phyloP scores from a whole-genome alignment of 2,113 vertebrate genomes.

The Xiphophorus maculatus region DNA sequence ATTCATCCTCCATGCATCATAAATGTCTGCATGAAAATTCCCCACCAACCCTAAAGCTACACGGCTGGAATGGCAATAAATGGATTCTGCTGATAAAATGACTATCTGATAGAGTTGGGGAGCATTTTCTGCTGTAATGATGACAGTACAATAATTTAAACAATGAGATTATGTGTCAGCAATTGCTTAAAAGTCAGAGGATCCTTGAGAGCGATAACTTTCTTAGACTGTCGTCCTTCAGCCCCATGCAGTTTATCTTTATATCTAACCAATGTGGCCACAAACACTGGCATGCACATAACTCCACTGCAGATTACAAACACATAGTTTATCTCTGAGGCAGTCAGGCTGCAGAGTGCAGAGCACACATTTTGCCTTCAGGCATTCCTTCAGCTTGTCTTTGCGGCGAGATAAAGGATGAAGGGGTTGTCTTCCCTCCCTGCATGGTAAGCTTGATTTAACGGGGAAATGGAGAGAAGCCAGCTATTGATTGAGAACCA shows the following conservation, averaged over 20 bases:
- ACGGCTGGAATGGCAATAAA: not conserved
- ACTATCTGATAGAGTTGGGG: not conserved
- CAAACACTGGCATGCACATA: constrained; percentile 38
- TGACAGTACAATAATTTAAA: not conserved
- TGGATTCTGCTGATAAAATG: not conserved
- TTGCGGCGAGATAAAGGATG: constrained; percentile 61
- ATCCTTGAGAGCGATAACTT: not conserved
- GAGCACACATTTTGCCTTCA: constrained; percentile 54
- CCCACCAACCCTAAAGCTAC: not conserved
- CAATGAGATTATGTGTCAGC: not conserved
- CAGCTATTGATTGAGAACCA: constrained; percentile 66
- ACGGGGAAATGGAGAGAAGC: constrained; percentile 53
- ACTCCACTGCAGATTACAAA: constrained; percentile 35
- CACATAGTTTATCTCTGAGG: constrained; percentile 46
- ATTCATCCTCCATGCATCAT: constrained; percentile 4
- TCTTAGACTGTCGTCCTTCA: constrained; percentile 24
- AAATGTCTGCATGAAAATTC: not conserved
- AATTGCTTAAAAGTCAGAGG: not conserved
- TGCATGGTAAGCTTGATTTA: constrained; percentile 66
- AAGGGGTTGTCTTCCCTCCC: constrained; percentile 57
- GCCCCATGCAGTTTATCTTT: constrained; percentile 24
- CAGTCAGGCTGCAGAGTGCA: constrained; percentile 32
- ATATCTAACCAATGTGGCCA: constrained; percentile 40
- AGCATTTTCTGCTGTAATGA: not conserved
- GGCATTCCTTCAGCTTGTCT: constrained; percentile 61